A percentile compares a stretch with the other conserved stretches of the same genome.
Evolutionary conservation across 2,797 vertebrate genomes (phyloP).

Genomic region (Pseudochirops cupreus): DNA sequence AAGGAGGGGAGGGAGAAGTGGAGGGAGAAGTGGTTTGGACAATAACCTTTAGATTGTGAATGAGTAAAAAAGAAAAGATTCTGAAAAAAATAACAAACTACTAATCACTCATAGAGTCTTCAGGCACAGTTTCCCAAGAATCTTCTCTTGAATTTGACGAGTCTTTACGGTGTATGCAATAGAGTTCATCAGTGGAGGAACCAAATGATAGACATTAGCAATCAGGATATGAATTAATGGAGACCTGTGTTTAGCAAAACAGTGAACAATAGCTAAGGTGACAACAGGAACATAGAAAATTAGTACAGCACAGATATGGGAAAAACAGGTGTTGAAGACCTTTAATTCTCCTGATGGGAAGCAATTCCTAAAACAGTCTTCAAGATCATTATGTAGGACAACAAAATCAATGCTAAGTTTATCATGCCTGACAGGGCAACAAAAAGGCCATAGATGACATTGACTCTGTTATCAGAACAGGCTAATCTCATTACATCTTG

Average conservation of each 20-base stretch:
- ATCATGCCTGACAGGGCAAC: constrained; percentile 53
- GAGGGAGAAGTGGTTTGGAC: too few species aligned
- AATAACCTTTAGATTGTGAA: not conserved
- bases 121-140: constrained; percentile 54
- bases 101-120: constrained; percentile 6
- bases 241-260: not conserved
- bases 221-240: constrained; percentile 47
- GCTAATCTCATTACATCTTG: constrained; percentile 69
- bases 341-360: constrained; percentile 48
- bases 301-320: constrained; percentile 72
- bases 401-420: constrained; percentile 64
- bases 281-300: constrained; percentile 62
- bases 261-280: constrained; percentile 37
- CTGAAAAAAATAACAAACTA: not conserved
- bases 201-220: constrained; percentile 55
- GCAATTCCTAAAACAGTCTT: constrained; percentile 40
- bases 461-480: constrained; percentile 66
- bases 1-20: too few species aligned
- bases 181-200: constrained; percentile 67
- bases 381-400: constrained; percentile 65
- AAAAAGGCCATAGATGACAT: constrained; percentile 65
- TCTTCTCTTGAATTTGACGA: constrained; percentile 49
- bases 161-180: constrained; percentile 60
- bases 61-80: not conserved
- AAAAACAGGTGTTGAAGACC: constrained; percentile 53